Percentiles rank a stretch among this genome's conserved stretches.
Conservation (phyloP, 2,113 vertebrate genomes). For the Mobula birostris region DNA sequence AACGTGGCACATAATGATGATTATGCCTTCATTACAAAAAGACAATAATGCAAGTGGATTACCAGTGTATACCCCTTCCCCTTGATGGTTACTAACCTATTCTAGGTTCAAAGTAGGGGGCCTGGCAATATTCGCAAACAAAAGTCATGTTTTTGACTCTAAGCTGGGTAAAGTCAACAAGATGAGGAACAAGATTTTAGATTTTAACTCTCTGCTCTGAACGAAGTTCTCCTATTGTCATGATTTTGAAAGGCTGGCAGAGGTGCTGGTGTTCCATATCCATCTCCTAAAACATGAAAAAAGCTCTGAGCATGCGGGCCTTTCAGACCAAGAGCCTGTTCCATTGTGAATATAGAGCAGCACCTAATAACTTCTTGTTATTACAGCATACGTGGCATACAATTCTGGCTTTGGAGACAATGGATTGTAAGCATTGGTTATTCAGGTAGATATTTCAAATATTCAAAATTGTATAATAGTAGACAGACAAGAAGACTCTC, state of each 20-base stretch:
- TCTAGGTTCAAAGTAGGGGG: neutral
- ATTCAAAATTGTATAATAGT: no score
- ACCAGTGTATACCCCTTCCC: neutral
- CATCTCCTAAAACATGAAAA: neutral
- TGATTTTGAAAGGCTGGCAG: neutral
- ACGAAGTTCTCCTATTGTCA: neutral
- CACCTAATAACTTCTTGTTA: neutral
- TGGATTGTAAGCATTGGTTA: no score
- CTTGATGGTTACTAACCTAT: neutral
- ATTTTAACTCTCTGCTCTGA: neutral
- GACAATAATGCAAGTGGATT: neutral
- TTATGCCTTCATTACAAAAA: neutral
- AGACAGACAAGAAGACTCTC: no score
- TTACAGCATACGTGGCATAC: neutral
- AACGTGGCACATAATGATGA: no score
- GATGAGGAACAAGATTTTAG: neutral
- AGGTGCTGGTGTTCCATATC: neutral
- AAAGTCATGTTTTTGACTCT: neutral
- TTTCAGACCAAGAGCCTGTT: neutral
- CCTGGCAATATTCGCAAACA: neutral
- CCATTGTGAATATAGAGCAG: neutral
- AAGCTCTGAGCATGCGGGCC: neutral
- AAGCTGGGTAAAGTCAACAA: neutral
- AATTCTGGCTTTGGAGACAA: neutral
- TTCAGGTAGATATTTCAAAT: no score